These are phyloP conservation scores for Euphonia xanthogaster DNA, from an alignment of 2,797 vertebrate genomes.

Conservation along the genomic window DNA sequence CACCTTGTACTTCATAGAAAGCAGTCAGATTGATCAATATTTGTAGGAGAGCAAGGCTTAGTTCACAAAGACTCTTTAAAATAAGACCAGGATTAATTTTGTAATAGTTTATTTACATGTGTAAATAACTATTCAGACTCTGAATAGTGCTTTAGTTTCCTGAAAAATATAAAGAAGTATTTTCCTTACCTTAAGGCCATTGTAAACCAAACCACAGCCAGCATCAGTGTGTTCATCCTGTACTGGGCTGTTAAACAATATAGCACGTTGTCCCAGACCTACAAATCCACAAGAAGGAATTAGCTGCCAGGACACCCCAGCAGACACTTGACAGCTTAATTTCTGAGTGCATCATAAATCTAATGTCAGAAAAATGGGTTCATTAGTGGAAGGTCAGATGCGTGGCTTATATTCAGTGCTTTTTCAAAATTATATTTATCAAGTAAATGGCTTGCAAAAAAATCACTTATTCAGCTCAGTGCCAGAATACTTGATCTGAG, in stretches of 20 bases:
- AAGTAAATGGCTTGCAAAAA: neutral
- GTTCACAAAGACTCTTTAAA: neutral
- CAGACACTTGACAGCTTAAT: neutral
- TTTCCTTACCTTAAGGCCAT: slow-evolving; percentile 92
- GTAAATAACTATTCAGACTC: neutral
- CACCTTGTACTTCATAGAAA: neutral
- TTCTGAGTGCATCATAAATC: neutral
- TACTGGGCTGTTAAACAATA: slow-evolving; percentile 89
- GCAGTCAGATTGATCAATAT: neutral
- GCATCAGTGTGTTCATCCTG: slow-evolving; percentile 88
- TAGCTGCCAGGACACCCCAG: neutral
- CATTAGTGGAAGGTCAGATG: neutral
- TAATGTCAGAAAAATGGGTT: neutral
- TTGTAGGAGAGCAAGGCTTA: neutral
- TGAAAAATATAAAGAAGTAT: neutral
- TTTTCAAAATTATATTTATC: neutral
- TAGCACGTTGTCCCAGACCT: slow-evolving; percentile 93
- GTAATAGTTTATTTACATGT: neutral
- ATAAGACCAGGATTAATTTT: neutral
- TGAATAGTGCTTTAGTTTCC: neutral
- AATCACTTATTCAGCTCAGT: neutral
- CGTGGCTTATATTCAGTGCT: neutral
- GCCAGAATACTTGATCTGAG: neutral
- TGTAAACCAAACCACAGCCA: slow-evolving; percentile 95
- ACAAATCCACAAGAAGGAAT: slow-evolving; percentile 10